Conservation (phyloP, 1,140 invertebrate genomes). For the Neodiprion lecontei region DNA sequence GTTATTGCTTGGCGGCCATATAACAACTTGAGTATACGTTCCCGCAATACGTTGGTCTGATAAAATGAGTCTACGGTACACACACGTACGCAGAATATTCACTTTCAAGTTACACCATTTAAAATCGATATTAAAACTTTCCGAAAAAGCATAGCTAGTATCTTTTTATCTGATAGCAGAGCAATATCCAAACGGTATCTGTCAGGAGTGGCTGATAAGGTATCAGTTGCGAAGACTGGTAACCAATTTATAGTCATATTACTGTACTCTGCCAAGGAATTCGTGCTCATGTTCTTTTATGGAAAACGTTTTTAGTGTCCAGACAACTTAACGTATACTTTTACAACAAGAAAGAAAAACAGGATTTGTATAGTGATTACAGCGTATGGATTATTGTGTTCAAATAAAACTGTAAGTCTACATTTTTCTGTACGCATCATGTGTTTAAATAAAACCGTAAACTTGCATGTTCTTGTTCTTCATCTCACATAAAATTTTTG, state of each 20-base stretch:
- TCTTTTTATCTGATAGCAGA: constrained; percentile 15
- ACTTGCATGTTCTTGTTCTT: too few species aligned
- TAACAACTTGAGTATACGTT: too few species aligned
- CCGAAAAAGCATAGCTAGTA: constrained; percentile 1
- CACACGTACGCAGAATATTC: not conserved
- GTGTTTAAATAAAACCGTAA: too few species aligned
- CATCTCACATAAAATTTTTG: too few species aligned
- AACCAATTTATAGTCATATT: not conserved
- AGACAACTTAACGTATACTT: too few species aligned
- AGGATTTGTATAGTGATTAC: too few species aligned
- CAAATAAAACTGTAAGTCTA: too few species aligned
- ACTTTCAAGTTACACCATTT: not conserved
- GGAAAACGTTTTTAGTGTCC: too few species aligned
- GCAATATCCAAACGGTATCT: constrained; percentile 13
- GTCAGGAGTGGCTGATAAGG: constrained; percentile 20
- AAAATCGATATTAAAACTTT: constrained; percentile 4
- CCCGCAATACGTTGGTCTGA: not conserved
- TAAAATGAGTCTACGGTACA: not conserved
- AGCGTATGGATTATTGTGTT: too few species aligned
- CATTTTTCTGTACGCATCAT: too few species aligned
- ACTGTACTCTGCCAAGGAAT: not conserved
- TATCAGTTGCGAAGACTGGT: constrained; percentile 5
- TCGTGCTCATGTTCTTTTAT: too few species aligned
- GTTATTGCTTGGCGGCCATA: not conserved
- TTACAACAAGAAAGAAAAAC: too few species aligned